A percentile compares a stretch with the other conserved stretches of the same genome.
Evolutionary conservation across 2,888 invertebrate species (phyloP).

Genomic region (Tetranychus truncatus): DNA sequence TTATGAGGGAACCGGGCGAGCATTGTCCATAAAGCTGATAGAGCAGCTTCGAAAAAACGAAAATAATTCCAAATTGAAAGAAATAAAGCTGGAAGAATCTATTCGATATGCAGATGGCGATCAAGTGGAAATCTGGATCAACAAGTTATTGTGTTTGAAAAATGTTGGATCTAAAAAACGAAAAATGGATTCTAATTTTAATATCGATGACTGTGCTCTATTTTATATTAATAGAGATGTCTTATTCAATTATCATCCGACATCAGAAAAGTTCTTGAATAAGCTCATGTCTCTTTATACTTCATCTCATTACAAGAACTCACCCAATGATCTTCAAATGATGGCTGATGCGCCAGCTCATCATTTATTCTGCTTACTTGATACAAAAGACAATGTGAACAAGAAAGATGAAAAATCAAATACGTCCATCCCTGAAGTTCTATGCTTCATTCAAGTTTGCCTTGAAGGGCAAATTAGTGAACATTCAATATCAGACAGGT

Average conservation of each 20-base stretch:
- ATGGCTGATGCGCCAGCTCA: conserved; percentile 97
- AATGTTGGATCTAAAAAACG: conserved; percentile 42
- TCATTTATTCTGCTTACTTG: conserved; percentile 79
- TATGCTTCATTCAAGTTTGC: conserved; percentile 73
- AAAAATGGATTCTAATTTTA: conserved; percentile 58
- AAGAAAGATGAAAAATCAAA: conserved; percentile 35
- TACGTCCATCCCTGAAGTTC: conserved; percentile 55
- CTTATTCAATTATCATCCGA: conserved; percentile 85
- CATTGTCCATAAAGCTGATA: conserved; percentile 79
- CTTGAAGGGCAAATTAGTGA: conserved; percentile 46
- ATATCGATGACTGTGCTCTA: conserved; percentile 69
- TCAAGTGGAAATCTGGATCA: conserved; percentile 74
- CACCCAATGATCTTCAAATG: conserved; percentile 93
- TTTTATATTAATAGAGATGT: conserved; percentile 58
- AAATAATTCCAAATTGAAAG: conserved; percentile 31
- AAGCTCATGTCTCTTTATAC: conserved; percentile 80
- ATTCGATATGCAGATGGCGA: conserved; percentile 75
- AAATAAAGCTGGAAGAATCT: conserved; percentile 63
- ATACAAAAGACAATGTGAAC: conserved; percentile 50
- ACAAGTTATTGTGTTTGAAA: conserved; percentile 72
- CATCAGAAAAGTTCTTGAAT: conserved; percentile 62
- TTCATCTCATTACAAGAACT: conserved; percentile 96
- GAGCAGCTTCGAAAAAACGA: conserved; percentile 56
- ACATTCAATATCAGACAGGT: conserved; percentile 51
- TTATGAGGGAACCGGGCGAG: conserved; percentile 93